These are phyloP conservation scores for Drosophila bifasciata DNA, from an alignment of 1,140 invertebrate genomes.

Conservation along the genomic window DNA sequence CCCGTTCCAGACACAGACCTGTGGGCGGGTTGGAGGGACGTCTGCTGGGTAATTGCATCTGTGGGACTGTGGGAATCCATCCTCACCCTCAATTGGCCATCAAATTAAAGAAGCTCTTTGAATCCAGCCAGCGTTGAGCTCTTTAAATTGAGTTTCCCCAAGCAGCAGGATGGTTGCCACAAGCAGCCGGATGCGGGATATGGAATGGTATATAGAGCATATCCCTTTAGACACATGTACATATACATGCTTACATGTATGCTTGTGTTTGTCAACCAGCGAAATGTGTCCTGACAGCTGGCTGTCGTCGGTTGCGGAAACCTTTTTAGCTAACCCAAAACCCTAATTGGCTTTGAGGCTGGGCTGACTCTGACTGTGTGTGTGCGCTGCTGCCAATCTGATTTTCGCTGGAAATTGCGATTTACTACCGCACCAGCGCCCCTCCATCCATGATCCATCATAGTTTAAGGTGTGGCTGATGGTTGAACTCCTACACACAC, in stretches of 20 bases:
- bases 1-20: neutral
- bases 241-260: constrained; percentile 8
- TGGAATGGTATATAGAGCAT: too few species aligned
- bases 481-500: neutral
- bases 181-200: too few species aligned
- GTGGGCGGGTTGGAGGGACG: neutral
- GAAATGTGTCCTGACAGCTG: constrained; percentile 39
- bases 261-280: constrained; percentile 27
- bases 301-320: constrained; percentile 13
- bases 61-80: neutral
- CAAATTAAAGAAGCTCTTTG: constrained; percentile 28
- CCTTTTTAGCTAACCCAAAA: constrained; percentile 39
- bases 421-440: too few species aligned
- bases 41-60: constrained; percentile 56
- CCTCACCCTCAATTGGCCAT: constrained; percentile 11
- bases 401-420: constrained; percentile 23
- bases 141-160: constrained; percentile 5
- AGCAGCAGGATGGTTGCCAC: too few species aligned
- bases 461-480: neutral
- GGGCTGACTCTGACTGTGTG: constrained; percentile 14
- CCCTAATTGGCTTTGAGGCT: constrained; percentile 36
- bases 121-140: neutral
- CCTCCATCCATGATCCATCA: too few species aligned
- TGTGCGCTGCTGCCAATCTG: neutral
- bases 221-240: too few species aligned